These are phyloP conservation scores for Siphamia tubifer DNA, from an alignment of 2,113 vertebrate species.

Conservation along the genomic window DNA sequence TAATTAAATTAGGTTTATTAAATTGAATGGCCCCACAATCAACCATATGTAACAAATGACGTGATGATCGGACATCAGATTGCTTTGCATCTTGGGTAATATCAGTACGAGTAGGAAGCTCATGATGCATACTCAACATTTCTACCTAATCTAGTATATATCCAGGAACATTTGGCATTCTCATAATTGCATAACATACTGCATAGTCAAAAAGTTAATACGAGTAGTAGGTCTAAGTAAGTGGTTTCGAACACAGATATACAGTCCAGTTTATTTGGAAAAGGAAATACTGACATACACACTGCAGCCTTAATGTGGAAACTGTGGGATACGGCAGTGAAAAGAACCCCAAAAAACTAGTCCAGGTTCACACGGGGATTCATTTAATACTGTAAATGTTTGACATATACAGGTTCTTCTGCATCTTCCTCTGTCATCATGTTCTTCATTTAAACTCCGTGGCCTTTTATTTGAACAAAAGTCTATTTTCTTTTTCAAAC, in stretches of 20 bases:
- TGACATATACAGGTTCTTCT: conserved; percentile 17
- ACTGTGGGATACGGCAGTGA: neutral
- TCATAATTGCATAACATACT: no score
- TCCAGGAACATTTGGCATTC: neutral
- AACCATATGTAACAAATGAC: no score
- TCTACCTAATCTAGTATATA: neutral
- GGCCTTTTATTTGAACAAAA: conserved; percentile 62
- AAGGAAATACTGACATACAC: neutral
- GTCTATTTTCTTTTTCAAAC: conserved; percentile 20
- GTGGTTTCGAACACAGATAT: no score
- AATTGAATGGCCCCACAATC: no score
- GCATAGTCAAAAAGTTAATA: no score
- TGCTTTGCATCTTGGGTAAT: no score
- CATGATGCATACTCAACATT: no score
- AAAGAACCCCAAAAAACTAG: neutral
- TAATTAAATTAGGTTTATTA: no score
- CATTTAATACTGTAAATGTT: neutral
- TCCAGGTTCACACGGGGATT: neutral
- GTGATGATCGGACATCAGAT: no score
- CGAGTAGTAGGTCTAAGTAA: no score
- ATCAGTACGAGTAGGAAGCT: no score
- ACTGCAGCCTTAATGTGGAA: conserved; percentile 4
- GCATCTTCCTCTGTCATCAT: neutral
- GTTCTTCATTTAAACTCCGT: conserved; percentile 34
- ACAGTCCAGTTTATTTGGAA: neutral